These are phyloP conservation scores for Eulemur albifrons DNA, from an alignment of 2,797 vertebrate genomes.

Conservation along the genomic window DNA sequence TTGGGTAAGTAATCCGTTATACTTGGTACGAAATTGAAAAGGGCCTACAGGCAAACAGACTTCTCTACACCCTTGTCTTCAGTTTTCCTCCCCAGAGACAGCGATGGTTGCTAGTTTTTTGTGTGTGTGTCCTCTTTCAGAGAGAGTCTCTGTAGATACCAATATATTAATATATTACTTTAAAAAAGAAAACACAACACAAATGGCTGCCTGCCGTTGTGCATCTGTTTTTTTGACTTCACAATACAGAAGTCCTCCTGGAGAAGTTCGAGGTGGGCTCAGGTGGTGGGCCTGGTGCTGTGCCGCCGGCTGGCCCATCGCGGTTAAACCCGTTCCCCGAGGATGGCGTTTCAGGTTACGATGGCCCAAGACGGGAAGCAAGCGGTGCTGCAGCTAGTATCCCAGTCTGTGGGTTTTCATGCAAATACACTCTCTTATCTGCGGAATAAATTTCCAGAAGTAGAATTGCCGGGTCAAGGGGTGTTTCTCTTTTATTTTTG, in stretches of 20 bases:
- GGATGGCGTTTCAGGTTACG: not conserved
- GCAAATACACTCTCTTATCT: accelerated
- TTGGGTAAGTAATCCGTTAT: not conserved
- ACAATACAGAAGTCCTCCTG: not conserved
- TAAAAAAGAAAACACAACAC: not conserved
- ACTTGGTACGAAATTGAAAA: not conserved
- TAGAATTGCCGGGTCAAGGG: not conserved
- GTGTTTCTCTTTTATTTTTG: not conserved
- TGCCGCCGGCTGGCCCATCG: accelerated
- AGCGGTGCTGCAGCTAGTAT: not conserved
- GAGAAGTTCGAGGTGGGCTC: not conserved
- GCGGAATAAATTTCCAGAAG: not conserved
- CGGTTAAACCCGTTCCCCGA: not conserved
- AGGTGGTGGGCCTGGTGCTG: accelerated
- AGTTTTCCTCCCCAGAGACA: not conserved
- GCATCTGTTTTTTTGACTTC: not conserved
- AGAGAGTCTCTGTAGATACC: not conserved
- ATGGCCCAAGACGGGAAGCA: not conserved
- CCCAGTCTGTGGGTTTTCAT: accelerated
- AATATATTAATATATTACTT: not conserved
- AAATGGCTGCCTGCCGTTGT: not conserved
- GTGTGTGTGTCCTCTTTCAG: not conserved
- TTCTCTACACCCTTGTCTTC: not conserved
- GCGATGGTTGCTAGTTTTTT: not conserved
- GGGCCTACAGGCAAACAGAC: not conserved